These are phyloP conservation scores for Orycteropus afer DNA, from an alignment of 2,113 vertebrate species.

Conservation along the genomic window DNA sequence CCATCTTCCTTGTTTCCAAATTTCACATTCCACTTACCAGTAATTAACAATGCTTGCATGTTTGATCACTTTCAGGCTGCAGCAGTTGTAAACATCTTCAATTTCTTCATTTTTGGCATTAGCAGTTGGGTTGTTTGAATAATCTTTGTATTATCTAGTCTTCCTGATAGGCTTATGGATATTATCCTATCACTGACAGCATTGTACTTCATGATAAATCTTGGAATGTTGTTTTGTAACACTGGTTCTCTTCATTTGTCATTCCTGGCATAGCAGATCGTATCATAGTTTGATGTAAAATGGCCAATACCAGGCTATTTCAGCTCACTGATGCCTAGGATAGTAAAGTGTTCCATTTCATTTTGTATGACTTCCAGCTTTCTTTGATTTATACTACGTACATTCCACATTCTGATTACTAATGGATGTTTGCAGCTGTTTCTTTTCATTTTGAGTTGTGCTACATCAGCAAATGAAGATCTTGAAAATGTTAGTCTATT, in stretches of 20 bases:
- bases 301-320: neutral
- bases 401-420: neutral
- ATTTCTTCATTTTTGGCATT: neutral
- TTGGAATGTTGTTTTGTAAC: neutral
- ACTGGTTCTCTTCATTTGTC: neutral
- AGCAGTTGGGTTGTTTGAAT: neutral
- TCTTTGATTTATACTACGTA: neutral
- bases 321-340: neutral
- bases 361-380: neutral
- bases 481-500: neutral
- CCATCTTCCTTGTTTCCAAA: neutral
- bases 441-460: neutral
- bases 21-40: neutral
- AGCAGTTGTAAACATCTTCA: neutral
- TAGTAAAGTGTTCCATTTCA: neutral
- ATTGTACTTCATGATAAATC: neutral
- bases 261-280: neutral
- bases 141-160: neutral
- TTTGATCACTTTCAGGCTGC: neutral
- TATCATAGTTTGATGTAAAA: neutral
- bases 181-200: neutral
- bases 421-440: neutral
- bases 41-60: neutral
- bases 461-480: neutral
- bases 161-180: neutral